These are phyloP conservation scores for Drosophila lacicola DNA, from an alignment of 2,888 invertebrate species.

Conservation along the genomic window DNA sequence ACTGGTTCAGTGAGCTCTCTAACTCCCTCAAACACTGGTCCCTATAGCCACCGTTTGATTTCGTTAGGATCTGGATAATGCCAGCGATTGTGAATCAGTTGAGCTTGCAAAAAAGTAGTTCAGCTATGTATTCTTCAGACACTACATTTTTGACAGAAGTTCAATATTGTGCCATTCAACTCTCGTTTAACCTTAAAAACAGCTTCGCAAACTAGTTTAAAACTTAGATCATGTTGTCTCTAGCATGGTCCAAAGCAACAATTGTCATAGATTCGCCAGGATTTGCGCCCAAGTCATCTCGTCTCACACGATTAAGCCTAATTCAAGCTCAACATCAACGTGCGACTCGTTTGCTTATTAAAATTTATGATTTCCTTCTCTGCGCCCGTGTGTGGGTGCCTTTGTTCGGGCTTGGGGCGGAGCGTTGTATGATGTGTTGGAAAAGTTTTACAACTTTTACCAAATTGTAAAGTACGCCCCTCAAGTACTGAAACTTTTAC, in stretches of 20 bases:
- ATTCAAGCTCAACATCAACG: slow-evolving; percentile 36
- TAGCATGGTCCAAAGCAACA: background rate
- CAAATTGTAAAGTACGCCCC: slow-evolving; percentile 59
- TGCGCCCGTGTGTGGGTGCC: background rate
- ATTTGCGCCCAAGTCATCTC: slow-evolving; percentile 9
- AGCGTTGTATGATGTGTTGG: slow-evolving; percentile 21
- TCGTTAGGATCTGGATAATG: too few species aligned
- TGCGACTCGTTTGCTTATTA: slow-evolving; percentile 49
- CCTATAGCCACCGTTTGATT: too few species aligned
- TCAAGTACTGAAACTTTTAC: slow-evolving; percentile 68
- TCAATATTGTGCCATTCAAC: too few species aligned
- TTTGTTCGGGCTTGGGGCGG: background rate
- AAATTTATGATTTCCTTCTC: slow-evolving; percentile 58
- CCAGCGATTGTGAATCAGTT: too few species aligned
- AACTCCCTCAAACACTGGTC: too few species aligned
- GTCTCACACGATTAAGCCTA: slow-evolving; percentile 50
- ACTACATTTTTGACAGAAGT: too few species aligned
- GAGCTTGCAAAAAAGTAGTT: too few species aligned
- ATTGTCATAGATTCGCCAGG: slow-evolving; percentile 15
- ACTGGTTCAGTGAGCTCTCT: too few species aligned
- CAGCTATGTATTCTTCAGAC: too few species aligned
- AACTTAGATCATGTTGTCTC: background rate
- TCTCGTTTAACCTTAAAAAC: too few species aligned
- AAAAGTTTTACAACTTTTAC: slow-evolving; percentile 64
- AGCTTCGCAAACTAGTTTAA: background rate